These are phyloP conservation scores for Tachina fera DNA, from an alignment of 2,888 invertebrate genomes.

Conservation along the genomic window DNA sequence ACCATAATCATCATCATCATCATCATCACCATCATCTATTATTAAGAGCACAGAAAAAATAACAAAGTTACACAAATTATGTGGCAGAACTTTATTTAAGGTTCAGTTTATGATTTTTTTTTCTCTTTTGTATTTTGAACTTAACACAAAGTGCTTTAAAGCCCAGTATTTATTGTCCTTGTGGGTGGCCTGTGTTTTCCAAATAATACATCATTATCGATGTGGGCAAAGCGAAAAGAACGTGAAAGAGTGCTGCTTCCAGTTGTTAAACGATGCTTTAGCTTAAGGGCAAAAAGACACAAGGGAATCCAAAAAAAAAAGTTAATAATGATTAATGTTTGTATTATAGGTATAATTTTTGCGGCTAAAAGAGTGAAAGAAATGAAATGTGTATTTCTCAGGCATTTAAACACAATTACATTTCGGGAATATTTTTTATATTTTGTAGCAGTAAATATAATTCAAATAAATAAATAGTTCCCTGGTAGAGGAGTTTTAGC, in stretches of 20 bases:
- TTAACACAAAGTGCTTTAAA: slow-evolving; percentile 32
- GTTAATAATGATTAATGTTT: slow-evolving; percentile 63
- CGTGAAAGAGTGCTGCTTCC: slow-evolving; percentile 11
- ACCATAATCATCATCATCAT: slow-evolving; percentile 10
- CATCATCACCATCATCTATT: slow-evolving; percentile 32
- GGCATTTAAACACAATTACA: too few relatives aligned
- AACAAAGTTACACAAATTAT: slow-evolving; percentile 61
- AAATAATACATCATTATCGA: slow-evolving; percentile 67
- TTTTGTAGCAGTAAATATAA: too few relatives aligned
- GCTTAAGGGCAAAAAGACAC: not conserved
- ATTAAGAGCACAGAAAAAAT: slow-evolving; percentile 12
- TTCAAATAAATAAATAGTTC: too few relatives aligned
- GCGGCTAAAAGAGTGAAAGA: not conserved
- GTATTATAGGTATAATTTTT: slow-evolving; percentile 7
- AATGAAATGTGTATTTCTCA: too few relatives aligned
- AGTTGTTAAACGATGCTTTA: slow-evolving; percentile 12
- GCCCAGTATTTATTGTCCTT: slow-evolving; percentile 37
- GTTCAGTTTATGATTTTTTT: slow-evolving; percentile 35
- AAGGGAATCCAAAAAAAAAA: slow-evolving; percentile 1
- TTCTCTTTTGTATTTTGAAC: not conserved
- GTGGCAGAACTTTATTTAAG: slow-evolving; percentile 58
- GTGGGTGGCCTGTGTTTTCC: slow-evolving; percentile 54
- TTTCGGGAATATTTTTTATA: too few relatives aligned
- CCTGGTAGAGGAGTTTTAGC: too few relatives aligned
- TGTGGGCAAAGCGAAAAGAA: slow-evolving; percentile 23